Evolutionary conservation across 1,140 invertebrate genomes (phyloP), one percentile per base, ranked within the genome.

Genomic region (Chironomus tepperi): DNA sequence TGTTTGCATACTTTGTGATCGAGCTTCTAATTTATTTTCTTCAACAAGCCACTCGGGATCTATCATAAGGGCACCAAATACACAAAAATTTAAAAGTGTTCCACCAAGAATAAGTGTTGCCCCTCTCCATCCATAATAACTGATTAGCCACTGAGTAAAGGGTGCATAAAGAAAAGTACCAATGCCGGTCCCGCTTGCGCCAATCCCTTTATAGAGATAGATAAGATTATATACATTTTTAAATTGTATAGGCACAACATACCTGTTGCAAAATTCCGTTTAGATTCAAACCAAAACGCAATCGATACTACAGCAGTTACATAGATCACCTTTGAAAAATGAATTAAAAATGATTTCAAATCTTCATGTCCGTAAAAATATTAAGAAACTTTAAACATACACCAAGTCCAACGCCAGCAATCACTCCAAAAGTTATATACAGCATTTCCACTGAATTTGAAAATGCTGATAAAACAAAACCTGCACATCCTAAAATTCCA

Each of bases 271-370:
- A 98, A 85, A 10, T 93, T 95, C 24, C 96, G 86, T 79, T 91
- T 93, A 79, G 94, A 93, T 77, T 98, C 96, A 81, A 98, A 98
- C 88, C 97, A 98, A 80, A 95, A 97, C 10, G 96, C 95, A 73
- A 98, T 96, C 43, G 89, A 90, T 2, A 98, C 96, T 1, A 95
- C 93, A 1, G 93, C 93, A 10, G 95, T 94, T 1, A 97, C 94
- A 80, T 94, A 95, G 43, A 93, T 92, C 42, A 96, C 83, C 3
- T n/a, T n/a, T n/a, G n/a, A n/a, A n/a, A n/a, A n/a, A n/a, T n/a
- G n/a, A n/a, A n/a, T n/a, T n/a, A n/a, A n/a, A n/a, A n/a, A n/a
- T n/a, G n/a, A n/a, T n/a, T n/a, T n/a, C n/a, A n/a, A n/a, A n/a
- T n/a, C n/a, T n/a, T n/a, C n/a, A n/a, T n/a, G n/a, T n/a, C n/a